Conservation (phyloP, 2,113 vertebrate genomes). For the Glaucidium brasilianum region DNA sequence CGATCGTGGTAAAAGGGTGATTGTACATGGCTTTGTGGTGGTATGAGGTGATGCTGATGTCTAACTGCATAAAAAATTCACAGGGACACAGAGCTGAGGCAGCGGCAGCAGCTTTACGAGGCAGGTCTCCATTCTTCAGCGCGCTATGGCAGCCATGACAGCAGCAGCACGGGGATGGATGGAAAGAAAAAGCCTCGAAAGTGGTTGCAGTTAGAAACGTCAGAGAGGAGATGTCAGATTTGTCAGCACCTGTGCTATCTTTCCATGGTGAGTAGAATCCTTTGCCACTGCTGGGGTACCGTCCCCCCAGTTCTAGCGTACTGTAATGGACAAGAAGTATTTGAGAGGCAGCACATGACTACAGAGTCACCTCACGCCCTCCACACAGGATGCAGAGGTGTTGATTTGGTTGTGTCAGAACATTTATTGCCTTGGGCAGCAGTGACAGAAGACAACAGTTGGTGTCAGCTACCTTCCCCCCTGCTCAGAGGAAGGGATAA, state of each 20-base stretch:
- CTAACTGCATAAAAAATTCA: neutral
- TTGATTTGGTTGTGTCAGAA: neutral
- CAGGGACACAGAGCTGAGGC: slow-evolving; percentile 96
- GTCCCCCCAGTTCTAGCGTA: no score
- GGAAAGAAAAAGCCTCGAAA: slow-evolving; percentile 96
- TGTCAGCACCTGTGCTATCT: slow-evolving; percentile 98
- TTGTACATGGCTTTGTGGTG: neutral
- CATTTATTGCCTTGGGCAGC: neutral
- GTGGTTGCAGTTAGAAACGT: slow-evolving; percentile 93
- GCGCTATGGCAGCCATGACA: slow-evolving; percentile 91
- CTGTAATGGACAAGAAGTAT: fast-evolving
- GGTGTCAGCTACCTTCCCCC: neutral
- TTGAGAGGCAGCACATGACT: neutral
- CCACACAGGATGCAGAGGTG: fast-evolving
- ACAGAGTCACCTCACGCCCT: fast-evolving
- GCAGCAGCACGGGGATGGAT: slow-evolving; percentile 75
- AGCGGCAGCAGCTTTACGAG: slow-evolving; percentile 91
- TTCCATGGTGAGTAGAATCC: slow-evolving; percentile 87
- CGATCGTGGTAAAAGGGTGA: neutral
- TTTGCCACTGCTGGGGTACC: fast-evolving
- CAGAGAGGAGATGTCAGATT: slow-evolving; percentile 94
- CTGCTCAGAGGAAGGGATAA: neutral
- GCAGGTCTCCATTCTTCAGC: slow-evolving; percentile 93
- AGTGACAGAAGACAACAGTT: neutral
- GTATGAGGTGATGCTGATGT: neutral